These are phyloP conservation scores for Tachina lurida DNA, from an alignment of 2,888 invertebrate species.

Conservation along the genomic window DNA sequence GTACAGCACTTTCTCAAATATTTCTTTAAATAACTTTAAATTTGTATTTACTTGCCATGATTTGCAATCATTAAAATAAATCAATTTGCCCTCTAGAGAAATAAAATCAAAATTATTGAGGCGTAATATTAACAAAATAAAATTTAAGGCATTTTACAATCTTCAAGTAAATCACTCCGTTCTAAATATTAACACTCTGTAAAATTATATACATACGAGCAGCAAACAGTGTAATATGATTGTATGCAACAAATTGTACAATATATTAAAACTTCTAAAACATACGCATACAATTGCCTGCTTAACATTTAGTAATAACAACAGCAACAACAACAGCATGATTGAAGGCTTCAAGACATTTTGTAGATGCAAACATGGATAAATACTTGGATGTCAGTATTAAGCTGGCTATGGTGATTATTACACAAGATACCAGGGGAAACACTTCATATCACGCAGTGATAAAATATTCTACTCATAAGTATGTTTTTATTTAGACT, in stretches of 20 bases:
- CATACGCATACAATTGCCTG: conserved; percentile 3
- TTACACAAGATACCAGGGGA: background rate
- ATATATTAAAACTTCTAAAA: background rate
- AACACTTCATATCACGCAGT: conserved; percentile 54
- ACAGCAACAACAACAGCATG: background rate
- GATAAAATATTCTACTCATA: conserved; percentile 51
- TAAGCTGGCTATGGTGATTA: conserved; percentile 8
- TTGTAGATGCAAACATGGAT: background rate
- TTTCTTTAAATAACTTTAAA: background rate
- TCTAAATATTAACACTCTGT: conserved; percentile 52
- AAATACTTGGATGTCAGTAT: background rate
- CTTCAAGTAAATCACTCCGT: background rate
- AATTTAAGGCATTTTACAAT: background rate
- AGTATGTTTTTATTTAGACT: conserved; percentile 24
- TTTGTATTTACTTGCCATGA: background rate
- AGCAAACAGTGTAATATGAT: conserved; percentile 1
- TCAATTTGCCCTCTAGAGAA: background rate
- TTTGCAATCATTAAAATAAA: background rate
- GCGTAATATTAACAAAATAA: background rate
- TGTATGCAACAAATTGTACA: conserved; percentile 8
- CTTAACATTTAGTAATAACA: background rate
- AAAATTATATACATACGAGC: conserved; percentile 10
- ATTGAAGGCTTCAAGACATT: conserved; percentile 34
- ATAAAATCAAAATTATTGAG: background rate
- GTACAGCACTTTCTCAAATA: too few relatives aligned